Evolutionary conservation across 2,888 invertebrate genomes (phyloP), one percentile per base, ranked within the genome.

Genomic region (Taphrorychus bicolor): DNA sequence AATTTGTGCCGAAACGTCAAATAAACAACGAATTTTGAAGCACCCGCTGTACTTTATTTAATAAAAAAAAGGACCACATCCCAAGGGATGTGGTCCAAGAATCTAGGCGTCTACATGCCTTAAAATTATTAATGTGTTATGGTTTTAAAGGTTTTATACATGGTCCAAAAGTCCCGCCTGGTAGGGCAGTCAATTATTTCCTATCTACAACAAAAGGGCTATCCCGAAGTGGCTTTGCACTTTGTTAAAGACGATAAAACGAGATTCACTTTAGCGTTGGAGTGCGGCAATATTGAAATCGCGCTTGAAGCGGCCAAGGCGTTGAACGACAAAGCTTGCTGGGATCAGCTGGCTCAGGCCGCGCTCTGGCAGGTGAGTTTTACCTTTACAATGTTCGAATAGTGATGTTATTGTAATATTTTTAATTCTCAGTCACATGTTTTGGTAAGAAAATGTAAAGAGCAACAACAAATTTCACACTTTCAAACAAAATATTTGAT

Each of bases 161-260:
- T 98, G 97, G 98, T 99, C 21, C 71, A 88, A 96, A 48, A 97
- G 95, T 68, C 98, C 7, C 94, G 97, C 76, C 86, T 99, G 0
- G 97, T 99, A 9, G 99, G 99, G 0, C 99, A 99, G 84, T 97
- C 98, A 63, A 99, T 99, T 77, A 99, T 99, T 77, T 95, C 98
- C 0, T 99, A 99, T 79, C 84, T 99, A 66, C 98, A 99, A 82
- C 97, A 98, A 83, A 99, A 99, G 84, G 70, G 70, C 4, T 99
- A 98, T 81, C 98, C 99, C 0, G 98, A 99, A 83, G 97, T 99
- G 7, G 99, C 99, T 0, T 85, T 99, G 3, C 98, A 99, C 83
- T 99, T 99, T 83, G 99, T 99, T 1, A 98, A 99, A 82, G 98
- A 99, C 81, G 95, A 98, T 72, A 97, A 97, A 80, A 99, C 98